Base-by-base conservation (phyloP, 2,888 invertebrate genomes). In the Sclerodermus sp. region DNA sequence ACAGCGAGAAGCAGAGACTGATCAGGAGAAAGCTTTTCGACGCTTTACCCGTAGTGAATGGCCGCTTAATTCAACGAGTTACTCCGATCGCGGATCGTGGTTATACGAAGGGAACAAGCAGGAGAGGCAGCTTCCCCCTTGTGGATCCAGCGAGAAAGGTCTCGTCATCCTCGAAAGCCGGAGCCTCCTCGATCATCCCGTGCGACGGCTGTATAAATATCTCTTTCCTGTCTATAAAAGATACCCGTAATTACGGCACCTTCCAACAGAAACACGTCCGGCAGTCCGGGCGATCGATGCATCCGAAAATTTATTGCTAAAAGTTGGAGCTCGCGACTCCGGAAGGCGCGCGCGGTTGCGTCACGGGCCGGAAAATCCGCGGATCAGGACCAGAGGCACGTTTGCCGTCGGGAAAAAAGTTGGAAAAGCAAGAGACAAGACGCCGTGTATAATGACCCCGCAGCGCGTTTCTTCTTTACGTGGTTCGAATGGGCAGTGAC, bases 131-230 rank as follows among this genome's bases (percentile, higher is more conserved):
- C 29, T 39, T 45, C 46, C 42, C 52, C 51, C 23, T 23, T 23
- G 23, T 23, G 8, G 4, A 3, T 5, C 23, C 8, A 23, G 38
- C 16, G 45, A 64, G 68, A 71, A 71, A 58, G 62, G 67, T 70
- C 70, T 59, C 65, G 70, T 73, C 73, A 74, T 71, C 55, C 59
- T 61, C 51, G 57, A 60, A 66, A 67, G 70, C 61, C 53, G 59
- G 57, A 64, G 64, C 65, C 71, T 71, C 70, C 70, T 75, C 70
- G 70, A 75, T 75, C 74, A 75, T 73, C 67, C 61, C 60, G 57
- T 55, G 56, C 66, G 70, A 70, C 71, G 73, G 70, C 73, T 76
- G 74, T 72, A 74, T 74, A 76, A 76, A 76, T 73, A 76, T 74
- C 72, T 66, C 63, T 63, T 70, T 70, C 67, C 68, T 70, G 69